Evolutionary conservation across 2,888 invertebrate species (phyloP).

Genomic region (Volucella bombylans): DNA sequence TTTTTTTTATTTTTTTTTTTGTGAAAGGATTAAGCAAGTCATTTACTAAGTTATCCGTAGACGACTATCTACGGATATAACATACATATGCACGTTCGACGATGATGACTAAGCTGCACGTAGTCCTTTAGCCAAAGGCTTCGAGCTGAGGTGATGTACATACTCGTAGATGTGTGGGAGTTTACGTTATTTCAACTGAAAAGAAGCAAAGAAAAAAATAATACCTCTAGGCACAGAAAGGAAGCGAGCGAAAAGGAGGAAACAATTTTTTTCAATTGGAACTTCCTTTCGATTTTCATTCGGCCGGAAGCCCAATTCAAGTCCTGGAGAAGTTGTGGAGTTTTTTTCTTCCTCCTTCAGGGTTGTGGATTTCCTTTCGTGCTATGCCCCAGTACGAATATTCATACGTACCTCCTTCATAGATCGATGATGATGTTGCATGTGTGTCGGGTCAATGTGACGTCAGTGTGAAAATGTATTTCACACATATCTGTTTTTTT

Average conservation of each 20-base stretch:
- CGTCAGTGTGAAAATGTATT: constrained; percentile 35
- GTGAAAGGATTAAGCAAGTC: constrained; percentile 58
- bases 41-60: constrained; percentile 28
- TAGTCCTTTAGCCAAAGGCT: constrained; percentile 5
- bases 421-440: constrained; percentile 44
- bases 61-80: background rate
- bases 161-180: background rate
- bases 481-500: background rate
- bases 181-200: background rate
- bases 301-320: background rate
- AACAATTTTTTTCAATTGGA: background rate
- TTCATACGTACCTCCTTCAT: constrained; percentile 8
- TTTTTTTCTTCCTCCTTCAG: constrained; percentile 11
- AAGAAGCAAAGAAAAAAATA: background rate
- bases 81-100: constrained; percentile 12
- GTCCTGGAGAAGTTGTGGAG: background rate
- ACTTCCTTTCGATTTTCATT: constrained; percentile 1
- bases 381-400: no score
- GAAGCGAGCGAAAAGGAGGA: background rate
- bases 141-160: background rate
- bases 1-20: constrained; percentile 39
- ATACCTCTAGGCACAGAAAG: constrained; percentile 31
- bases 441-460: constrained; percentile 5
- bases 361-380: background rate
- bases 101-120: constrained; percentile 64